Evolutionary conservation across 2,888 invertebrate species (phyloP).

Genomic region (Hemicrepidius hirtus): DNA sequence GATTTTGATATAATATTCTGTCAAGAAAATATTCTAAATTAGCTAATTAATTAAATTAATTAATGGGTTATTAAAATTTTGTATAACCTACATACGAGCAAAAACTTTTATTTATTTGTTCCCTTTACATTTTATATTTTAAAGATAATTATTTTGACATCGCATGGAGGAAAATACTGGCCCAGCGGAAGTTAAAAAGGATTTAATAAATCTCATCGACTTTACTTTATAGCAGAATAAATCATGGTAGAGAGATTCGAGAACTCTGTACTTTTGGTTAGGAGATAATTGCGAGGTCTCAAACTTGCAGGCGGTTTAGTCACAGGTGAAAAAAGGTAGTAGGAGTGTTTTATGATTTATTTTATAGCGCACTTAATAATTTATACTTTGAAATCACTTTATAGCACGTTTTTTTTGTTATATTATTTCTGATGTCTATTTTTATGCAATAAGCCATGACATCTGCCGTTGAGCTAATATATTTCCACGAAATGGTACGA

Average conservation of each 20-base stretch:
- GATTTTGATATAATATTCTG: too few species aligned
- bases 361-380: slow-evolving; percentile 33
- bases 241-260: slow-evolving; percentile 1
- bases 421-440: slow-evolving; percentile 10
- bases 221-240: neutral
- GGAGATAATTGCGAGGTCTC: slow-evolving; percentile 8
- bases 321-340: slow-evolving; percentile 33
- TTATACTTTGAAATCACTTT: slow-evolving; percentile 26
- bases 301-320: slow-evolving; percentile 4
- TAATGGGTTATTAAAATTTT: too few species aligned
- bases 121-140: neutral
- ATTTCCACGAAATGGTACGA: slow-evolving; percentile 18
- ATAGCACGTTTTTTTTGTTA: slow-evolving; percentile 15
- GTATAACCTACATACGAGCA: neutral
- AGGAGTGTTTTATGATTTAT: slow-evolving; percentile 38
- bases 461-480: slow-evolving; percentile 29
- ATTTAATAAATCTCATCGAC: slow-evolving; percentile 9
- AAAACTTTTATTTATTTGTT: neutral
- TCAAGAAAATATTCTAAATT: too few species aligned
- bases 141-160: slow-evolving; percentile 1
- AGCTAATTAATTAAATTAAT: too few species aligned
- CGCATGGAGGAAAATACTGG: neutral
- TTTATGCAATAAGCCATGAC: slow-evolving; percentile 1
- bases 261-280: neutral
- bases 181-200: neutral